Conservation (phyloP, 35 echinoderm and acorn worm genomes). For the Diadema setosum region DNA sequence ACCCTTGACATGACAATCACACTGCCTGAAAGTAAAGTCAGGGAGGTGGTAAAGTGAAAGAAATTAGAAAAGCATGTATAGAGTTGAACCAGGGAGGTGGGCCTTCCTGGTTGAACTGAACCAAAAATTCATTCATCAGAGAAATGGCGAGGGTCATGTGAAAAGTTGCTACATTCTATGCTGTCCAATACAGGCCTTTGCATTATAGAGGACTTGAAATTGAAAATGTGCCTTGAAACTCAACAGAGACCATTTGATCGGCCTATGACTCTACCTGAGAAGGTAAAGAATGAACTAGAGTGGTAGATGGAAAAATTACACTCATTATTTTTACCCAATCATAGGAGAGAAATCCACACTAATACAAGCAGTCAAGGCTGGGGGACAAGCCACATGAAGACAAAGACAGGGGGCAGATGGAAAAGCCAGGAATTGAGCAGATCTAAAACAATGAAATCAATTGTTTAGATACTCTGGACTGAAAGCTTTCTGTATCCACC, state of each 20-base stretch:
- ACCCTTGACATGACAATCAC: constrained; percentile 29
- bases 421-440: not conserved
- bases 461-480: constrained; percentile 31
- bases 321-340: not conserved
- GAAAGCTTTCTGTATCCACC: constrained; percentile 27
- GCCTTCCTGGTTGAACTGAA: no score
- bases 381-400: constrained; percentile 4
- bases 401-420: constrained; percentile 38
- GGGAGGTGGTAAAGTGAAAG: constrained; percentile 40
- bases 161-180: constrained; percentile 59
- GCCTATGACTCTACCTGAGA: not conserved
- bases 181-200: constrained; percentile 58
- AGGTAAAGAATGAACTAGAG: constrained; percentile 7
- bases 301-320: constrained; percentile 43
- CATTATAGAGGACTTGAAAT: constrained; percentile 64
- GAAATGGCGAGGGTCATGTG: constrained; percentile 50
- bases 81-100: constrained; percentile 19
- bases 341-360: not conserved
- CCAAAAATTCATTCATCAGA: not conserved
- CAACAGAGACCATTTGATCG: constrained; percentile 49
- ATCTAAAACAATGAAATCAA: constrained; percentile 47
- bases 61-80: constrained; percentile 31
- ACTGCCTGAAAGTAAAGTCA: constrained; percentile 15
- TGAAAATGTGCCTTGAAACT: constrained; percentile 46
- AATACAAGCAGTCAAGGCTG: constrained; percentile 45